Evolutionary conservation across 2,888 invertebrate species (phyloP), one percentile per base, ranked within the genome.

Genomic region (Meiosimyza decipiens): DNA sequence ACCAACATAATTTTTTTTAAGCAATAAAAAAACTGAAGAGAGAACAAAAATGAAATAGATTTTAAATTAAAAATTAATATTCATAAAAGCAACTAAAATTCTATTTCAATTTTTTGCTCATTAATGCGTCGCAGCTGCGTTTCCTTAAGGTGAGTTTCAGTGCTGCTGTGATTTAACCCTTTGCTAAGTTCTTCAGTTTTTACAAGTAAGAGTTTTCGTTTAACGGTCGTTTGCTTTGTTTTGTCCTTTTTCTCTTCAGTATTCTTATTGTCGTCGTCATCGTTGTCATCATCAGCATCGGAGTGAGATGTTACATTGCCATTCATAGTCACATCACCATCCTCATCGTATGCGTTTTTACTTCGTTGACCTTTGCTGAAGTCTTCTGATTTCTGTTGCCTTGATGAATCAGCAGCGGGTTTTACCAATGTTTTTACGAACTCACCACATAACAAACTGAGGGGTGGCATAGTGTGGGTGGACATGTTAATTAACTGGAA

Each of bases 381-480:
- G 67, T 73, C 71, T 2, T 71, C 28, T 63, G 52, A 40, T 28
- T 15, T 52, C 49, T 16, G 16, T 9, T 33, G 52, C 49, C 22
- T 59, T 57, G 60, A 12, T 51, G 68, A 59, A 15, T 82, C 82
- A 18, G 79, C 75, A 33, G 40, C 40, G 40, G 79, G 76, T 75
- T 80, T 80, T 15, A 84, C 77, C 73, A 85, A 77, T 54, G 84
- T 80, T 77, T 85, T 84, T 5, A 85, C 76, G 72, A 85, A 85
- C 74, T 85, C 84, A 64, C 22, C 80, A 73, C 82, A 85, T 47
- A 87, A 77, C 71, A 85, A 77, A 77, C 83, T 85, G 75, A 85
- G 77, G 22, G 87, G 84, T 22, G 86, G 85, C 87, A 87, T 87
- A 49, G 86, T 85, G 76, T 87, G 86, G 68, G 84, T 81, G 71